Evolutionary conservation across 2,888 invertebrate genomes (phyloP).

Genomic region (Asteroscopus sphinx): DNA sequence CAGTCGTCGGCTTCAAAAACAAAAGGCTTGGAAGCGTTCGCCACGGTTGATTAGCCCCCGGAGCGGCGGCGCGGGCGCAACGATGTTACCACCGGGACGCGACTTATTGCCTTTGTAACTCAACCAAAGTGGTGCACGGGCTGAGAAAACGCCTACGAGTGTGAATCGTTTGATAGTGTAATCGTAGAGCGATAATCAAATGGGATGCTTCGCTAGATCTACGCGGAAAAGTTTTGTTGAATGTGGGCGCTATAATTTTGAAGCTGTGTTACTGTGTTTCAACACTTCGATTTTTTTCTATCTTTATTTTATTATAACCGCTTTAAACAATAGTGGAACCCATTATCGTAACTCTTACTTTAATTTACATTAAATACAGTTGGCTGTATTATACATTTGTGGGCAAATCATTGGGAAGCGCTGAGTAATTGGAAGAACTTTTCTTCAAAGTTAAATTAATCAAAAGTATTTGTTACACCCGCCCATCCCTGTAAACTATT

Average conservation of each 20-base stretch:
- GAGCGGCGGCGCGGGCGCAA: slow-evolving; percentile 55
- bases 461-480: no score
- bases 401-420: no score
- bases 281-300: background rate
- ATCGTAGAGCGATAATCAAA: slow-evolving; percentile 18
- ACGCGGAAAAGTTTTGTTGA: background rate
- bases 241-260: background rate
- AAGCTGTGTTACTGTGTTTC: background rate
- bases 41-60: slow-evolving; percentile 70
- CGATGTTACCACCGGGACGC: slow-evolving; percentile 58
- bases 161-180: slow-evolving; percentile 38
- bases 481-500: background rate
- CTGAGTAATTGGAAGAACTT: no score
- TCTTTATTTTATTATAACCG: background rate
- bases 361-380: no score
- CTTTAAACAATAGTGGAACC: no score
- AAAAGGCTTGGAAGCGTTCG: slow-evolving; percentile 65
- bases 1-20: slow-evolving; percentile 63
- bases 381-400: no score
- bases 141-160: slow-evolving; percentile 38
- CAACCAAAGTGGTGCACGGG: slow-evolving; percentile 39
- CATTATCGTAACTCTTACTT: no score
- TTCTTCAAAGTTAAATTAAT: no score
- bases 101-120: slow-evolving; percentile 58
- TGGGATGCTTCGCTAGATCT: slow-evolving; percentile 16